Conservation (phyloP, 2,888 invertebrate genomes). For the Eupithecia subumbrata region DNA sequence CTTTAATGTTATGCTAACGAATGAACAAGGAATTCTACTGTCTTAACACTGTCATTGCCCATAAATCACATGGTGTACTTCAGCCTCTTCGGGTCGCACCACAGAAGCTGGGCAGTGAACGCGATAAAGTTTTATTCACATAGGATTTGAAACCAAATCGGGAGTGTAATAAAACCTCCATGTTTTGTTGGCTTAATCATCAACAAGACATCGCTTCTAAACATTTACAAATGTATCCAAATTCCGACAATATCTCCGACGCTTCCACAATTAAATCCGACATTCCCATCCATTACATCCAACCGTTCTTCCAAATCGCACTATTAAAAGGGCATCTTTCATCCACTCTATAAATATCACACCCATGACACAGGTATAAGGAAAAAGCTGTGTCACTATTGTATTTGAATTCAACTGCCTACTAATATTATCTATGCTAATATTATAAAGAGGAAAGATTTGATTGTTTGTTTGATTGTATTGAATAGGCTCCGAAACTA, state of each 20-base stretch:
- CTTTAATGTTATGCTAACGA: too few relatives aligned
- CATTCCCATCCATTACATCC: conserved; percentile 46
- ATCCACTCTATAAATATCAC: conserved; percentile 70
- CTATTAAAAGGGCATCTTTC: conserved; percentile 80
- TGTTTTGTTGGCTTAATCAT: not conserved
- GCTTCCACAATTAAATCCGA: conserved; percentile 51
- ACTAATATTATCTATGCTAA: too few relatives aligned
- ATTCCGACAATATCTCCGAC: conserved; percentile 33
- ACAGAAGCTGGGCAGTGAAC: not conserved
- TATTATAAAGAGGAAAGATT: too few relatives aligned
- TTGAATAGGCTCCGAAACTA: too few relatives aligned
- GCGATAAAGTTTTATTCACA: not conserved
- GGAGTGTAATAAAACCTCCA: not conserved
- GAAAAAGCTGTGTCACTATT: conserved; percentile 15
- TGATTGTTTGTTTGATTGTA: too few relatives aligned
- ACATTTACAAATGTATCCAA: conserved; percentile 15
- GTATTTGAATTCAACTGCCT: not conserved
- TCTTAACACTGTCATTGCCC: not conserved
- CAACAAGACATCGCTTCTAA: not conserved
- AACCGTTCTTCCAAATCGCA: conserved; percentile 59
- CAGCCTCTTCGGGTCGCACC: not conserved
- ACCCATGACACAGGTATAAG: conserved; percentile 23
- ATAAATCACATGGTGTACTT: not conserved
- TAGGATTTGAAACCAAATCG: not conserved
- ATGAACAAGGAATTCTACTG: not conserved